These are phyloP conservation scores for Agrypnia vestita DNA, from an alignment of 1,140 invertebrate genomes.

Conservation along the genomic window DNA sequence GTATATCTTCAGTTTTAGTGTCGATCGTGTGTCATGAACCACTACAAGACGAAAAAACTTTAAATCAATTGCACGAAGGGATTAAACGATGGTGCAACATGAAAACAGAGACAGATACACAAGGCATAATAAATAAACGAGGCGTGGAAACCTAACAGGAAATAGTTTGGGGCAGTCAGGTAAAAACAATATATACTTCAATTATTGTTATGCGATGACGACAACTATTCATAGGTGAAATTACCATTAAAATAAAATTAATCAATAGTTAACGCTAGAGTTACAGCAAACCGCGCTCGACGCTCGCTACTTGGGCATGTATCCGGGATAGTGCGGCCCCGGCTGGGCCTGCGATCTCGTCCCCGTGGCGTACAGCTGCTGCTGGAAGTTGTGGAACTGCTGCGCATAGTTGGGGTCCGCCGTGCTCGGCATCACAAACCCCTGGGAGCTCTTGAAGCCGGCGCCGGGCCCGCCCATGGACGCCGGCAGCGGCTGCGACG, in stretches of 20 bases:
- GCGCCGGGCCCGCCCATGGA: constrained; percentile 82
- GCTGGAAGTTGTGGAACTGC: constrained; percentile 96
- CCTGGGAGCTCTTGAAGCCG: constrained; percentile 82
- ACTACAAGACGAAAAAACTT: too few relatives aligned
- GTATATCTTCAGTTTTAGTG: too few relatives aligned
- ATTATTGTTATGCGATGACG: not conserved
- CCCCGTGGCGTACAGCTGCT: constrained; percentile 93
- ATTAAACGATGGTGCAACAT: too few relatives aligned
- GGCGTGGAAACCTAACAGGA: not conserved
- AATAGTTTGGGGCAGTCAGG: not conserved
- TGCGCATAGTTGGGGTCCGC: constrained; percentile 94
- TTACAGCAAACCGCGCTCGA: not conserved
- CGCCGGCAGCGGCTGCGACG: constrained; percentile 83
- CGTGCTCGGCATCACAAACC: constrained; percentile 88
- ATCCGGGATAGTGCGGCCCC: constrained; percentile 65
- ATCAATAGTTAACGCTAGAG: not conserved
- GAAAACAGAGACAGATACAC: too few relatives aligned
- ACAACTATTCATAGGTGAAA: constrained; percentile 10
- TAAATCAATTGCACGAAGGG: too few relatives aligned
- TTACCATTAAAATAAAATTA: not conserved
- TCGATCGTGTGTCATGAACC: too few relatives aligned
- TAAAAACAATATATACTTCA: constrained; percentile 6
- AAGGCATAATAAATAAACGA: too few relatives aligned
- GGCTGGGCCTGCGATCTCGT: constrained; percentile 77
- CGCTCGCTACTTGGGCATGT: constrained; percentile 55